Percentiles rank a stretch among this genome's conserved stretches.
Conservation (phyloP, 1,140 invertebrate species). For the Bradynema listronoti region DNA sequence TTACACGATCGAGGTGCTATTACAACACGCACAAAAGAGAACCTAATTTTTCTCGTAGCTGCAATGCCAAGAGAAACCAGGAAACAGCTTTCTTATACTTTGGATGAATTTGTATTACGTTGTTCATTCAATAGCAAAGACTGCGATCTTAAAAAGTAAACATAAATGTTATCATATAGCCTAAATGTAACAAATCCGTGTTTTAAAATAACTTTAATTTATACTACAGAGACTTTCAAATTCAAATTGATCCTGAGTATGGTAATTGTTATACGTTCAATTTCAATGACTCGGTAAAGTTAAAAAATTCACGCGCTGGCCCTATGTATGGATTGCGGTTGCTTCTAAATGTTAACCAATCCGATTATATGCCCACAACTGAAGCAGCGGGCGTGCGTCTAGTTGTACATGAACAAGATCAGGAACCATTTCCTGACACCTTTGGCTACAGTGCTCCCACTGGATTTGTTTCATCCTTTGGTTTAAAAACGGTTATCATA, state of each 20-base stretch:
- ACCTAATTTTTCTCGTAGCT: conserved; percentile 56
- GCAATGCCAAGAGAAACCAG: conserved; percentile 49
- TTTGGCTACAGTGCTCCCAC: conserved; percentile 55
- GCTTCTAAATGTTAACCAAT: conserved; percentile 55
- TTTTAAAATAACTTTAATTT: background rate
- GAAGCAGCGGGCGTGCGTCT: conserved; percentile 55
- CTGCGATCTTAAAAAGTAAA: conserved; percentile 48
- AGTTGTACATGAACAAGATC: conserved; percentile 58
- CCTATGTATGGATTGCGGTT: conserved; percentile 51
- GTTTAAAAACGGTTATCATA: conserved; percentile 56
- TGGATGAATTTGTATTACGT: conserved; percentile 57
- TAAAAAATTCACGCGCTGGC: conserved; percentile 50
- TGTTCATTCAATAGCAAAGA: conserved; percentile 56
- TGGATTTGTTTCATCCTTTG: conserved; percentile 57
- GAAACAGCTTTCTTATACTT: conserved; percentile 46
- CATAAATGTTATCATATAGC: background rate
- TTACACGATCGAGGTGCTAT: conserved; percentile 52
- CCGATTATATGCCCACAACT: conserved; percentile 58
- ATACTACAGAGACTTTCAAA: conserved; percentile 55
- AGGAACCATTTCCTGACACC: conserved; percentile 57
- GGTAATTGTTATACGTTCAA: conserved; percentile 57
- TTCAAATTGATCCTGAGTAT: conserved; percentile 51
- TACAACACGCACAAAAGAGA: conserved; percentile 56
- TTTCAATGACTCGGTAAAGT: conserved; percentile 56
- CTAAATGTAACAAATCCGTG: background rate